Evolutionary conservation across 2,113 vertebrate species (phyloP).

Genomic region (Chinchilla lanigera): DNA sequence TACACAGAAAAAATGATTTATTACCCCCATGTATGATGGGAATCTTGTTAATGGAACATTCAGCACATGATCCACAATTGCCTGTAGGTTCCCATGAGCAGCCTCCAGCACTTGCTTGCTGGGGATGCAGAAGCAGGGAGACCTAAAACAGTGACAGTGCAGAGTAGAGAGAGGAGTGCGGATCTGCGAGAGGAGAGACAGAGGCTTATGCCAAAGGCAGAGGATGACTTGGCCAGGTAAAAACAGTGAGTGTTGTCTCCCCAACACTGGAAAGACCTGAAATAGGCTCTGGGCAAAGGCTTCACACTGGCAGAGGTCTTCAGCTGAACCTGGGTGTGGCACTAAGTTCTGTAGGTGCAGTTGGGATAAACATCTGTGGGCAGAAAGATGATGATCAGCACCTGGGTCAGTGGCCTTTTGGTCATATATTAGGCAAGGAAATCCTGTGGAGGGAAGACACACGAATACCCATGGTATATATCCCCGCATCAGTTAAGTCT

Average conservation of each 20-base stretch:
- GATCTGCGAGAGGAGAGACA: background rate
- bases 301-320: background rate
- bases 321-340: background rate
- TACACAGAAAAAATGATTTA: background rate
- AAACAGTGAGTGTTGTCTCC: background rate
- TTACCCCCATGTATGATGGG: background rate
- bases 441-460: background rate
- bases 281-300: background rate
- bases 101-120: background rate
- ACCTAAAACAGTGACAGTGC: background rate
- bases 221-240: background rate
- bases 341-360: background rate
- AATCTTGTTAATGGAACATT: background rate
- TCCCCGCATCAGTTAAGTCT: background rate
- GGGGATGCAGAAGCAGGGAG: background rate
- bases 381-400: background rate
- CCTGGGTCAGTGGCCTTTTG: background rate
- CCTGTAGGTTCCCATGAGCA: background rate
- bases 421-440: background rate
- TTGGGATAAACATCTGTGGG: background rate
- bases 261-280: background rate
- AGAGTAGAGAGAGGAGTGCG: background rate
- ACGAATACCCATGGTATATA: background rate
- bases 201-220: background rate
- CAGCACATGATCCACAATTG: background rate